Evolutionary conservation across 2,113 vertebrate species (phyloP).

Genomic region (Leucopsar rothschildi): DNA sequence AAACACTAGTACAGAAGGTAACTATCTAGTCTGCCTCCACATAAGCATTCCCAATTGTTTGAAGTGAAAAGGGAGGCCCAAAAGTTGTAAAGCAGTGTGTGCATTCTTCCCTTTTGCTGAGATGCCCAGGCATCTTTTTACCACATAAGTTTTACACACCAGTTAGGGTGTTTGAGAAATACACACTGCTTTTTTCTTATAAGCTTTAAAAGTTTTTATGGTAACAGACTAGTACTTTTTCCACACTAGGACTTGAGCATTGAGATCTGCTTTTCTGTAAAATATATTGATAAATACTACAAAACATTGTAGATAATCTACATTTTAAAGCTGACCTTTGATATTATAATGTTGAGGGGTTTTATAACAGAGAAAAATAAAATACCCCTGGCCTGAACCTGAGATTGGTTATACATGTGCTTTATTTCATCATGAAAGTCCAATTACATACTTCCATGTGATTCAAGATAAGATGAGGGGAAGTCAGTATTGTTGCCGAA

Average conservation of each 20-base stretch:
- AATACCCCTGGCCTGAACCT: not conserved
- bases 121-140: not conserved
- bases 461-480: not conserved
- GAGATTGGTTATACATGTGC: not conserved
- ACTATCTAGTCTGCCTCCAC: not conserved
- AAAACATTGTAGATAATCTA: not conserved
- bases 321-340: not conserved
- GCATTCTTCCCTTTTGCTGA: not conserved
- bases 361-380: not conserved
- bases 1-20: not conserved
- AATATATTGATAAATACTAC: not conserved
- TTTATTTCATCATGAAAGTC: not conserved
- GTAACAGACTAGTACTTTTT: not conserved
- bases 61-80: not conserved
- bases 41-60: not conserved
- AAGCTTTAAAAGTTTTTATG: not conserved
- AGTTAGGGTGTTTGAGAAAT: not conserved
- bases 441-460: not conserved
- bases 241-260: not conserved
- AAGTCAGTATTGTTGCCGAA: not conserved
- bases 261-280: not conserved
- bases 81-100: not conserved
- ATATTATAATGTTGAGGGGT: not conserved
- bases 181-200: not conserved
- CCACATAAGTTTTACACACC: not conserved